These are phyloP conservation scores for Drosophila willistoni DNA, from an alignment of 1,140 invertebrate genomes.

Conservation along the genomic window DNA sequence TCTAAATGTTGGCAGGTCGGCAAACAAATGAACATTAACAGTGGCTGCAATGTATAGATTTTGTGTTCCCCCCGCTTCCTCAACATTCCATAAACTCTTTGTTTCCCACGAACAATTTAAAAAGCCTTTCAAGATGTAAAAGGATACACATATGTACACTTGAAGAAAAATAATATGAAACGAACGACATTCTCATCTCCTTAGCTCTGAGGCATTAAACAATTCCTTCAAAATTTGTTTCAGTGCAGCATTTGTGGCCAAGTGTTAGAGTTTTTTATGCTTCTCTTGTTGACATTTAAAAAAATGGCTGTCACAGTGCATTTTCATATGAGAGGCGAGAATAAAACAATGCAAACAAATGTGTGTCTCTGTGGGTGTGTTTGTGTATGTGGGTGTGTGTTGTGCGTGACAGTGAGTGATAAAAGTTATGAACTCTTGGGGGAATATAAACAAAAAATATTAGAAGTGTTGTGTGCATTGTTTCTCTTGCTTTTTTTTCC, in stretches of 20 bases:
- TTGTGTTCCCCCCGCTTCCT: background rate
- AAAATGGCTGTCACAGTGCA: constrained; percentile 61
- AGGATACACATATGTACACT: background rate
- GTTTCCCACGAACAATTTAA: background rate
- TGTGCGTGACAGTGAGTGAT: constrained; percentile 70
- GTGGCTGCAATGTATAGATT: constrained; percentile 23
- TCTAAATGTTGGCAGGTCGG: background rate
- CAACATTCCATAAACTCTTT: background rate
- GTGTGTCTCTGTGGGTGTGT: constrained; percentile 14
- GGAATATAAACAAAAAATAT: constrained; percentile 40
- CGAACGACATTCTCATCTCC: too few species aligned
- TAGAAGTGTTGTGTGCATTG: constrained; percentile 38
- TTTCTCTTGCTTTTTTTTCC: constrained; percentile 27
- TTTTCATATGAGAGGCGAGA: constrained; percentile 44
- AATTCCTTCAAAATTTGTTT: constrained; percentile 28
- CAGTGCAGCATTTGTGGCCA: constrained; percentile 48
- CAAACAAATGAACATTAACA: constrained; percentile 9
- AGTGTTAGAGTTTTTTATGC: constrained; percentile 35
- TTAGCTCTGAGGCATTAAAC: too few species aligned
- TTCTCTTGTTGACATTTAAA: constrained; percentile 54
- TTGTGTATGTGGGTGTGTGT: constrained; percentile 26
- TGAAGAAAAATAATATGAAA: background rate
- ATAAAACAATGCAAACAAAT: constrained; percentile 50
- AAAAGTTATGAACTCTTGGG: constrained; percentile 73
- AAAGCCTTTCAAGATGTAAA: constrained; percentile 2